Percentiles rank a stretch among this genome's conserved stretches.
Evolutionary conservation across 2,113 vertebrate species (phyloP).

Genomic region (Girardinichthys multiradiatus): DNA sequence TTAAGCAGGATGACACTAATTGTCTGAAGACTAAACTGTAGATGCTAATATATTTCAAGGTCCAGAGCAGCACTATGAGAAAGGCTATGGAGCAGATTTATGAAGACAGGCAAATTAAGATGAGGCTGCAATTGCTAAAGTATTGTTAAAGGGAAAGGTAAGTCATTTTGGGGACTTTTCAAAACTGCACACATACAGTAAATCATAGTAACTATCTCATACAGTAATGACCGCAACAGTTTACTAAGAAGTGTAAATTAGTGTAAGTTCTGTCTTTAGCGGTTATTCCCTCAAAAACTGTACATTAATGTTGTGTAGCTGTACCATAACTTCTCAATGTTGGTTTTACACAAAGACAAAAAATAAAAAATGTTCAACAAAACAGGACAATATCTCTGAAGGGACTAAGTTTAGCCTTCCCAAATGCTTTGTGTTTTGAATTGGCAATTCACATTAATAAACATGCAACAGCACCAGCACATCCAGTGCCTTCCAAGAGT

Average conservation of each 20-base stretch:
- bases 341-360: neutral
- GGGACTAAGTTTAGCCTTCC: neutral
- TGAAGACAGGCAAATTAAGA: neutral
- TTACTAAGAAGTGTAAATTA: neutral
- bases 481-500: neutral
- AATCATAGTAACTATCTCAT: neutral
- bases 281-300: too few relatives aligned
- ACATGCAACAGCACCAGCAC: neutral
- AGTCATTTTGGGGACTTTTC: neutral
- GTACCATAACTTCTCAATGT: neutral
- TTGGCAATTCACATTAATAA: neutral
- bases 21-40: neutral
- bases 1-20: neutral
- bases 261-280: neutral
- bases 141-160: too few relatives aligned
- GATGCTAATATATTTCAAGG: neutral
- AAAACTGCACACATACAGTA: neutral
- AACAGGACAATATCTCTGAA: neutral
- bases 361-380: neutral
- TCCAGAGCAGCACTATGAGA: neutral
- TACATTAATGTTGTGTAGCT: too few relatives aligned
- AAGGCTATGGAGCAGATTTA: neutral
- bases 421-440: neutral
- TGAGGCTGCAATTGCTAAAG: too few relatives aligned
- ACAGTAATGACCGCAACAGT: neutral